Base-by-base conservation (phyloP, 2,888 invertebrate genomes). In the Cynaeus angustus region DNA sequence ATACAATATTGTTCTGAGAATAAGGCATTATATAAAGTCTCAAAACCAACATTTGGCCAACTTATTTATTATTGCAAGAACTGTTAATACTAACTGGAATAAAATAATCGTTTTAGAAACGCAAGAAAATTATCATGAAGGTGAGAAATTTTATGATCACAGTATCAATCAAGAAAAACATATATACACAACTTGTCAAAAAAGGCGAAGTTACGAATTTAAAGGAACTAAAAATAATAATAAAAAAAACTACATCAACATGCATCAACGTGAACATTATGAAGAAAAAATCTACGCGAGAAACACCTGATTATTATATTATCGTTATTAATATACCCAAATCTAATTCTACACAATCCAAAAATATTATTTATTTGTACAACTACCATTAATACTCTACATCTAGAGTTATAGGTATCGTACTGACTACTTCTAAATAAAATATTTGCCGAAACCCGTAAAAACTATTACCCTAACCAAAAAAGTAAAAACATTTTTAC, bases 331-430 rank as follows among this genome's bases (percentile, higher is more conserved):
- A 73, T 74, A 76, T 76, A 78, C 78, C 80, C 78, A 80, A 80
- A 71, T 74, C 83, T 83, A 84, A 68, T 70, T 78, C 83, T 83
- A 85, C 77, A 82, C 81, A 83, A 83, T 85, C 84, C 84, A 84
- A 85, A 85, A 85, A 85, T 85, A 84, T 84, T 83, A 75, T 79
- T 75, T 74, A 77, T 81, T 81, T 75, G 80, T 81, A 83, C 81
- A 81, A 81, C 80, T 82, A 83, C 81, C 81, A 80, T 78, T 76
- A 77, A 79, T 78, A 78, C 75, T 79, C 79, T 81, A 81, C 78
- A 74, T 71, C 78, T 80, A 80, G 80, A 82, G 80, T 82, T 80
- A 77, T 79, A 80, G 82, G 81, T 82, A 80, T 80, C 74, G 78
- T 81, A 82, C 79, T 75, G 78, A 77, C 74, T 77, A 58, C 75